Base-by-base conservation (phyloP, 2,113 vertebrate species). In the Phrynosoma blainvillii region DNA sequence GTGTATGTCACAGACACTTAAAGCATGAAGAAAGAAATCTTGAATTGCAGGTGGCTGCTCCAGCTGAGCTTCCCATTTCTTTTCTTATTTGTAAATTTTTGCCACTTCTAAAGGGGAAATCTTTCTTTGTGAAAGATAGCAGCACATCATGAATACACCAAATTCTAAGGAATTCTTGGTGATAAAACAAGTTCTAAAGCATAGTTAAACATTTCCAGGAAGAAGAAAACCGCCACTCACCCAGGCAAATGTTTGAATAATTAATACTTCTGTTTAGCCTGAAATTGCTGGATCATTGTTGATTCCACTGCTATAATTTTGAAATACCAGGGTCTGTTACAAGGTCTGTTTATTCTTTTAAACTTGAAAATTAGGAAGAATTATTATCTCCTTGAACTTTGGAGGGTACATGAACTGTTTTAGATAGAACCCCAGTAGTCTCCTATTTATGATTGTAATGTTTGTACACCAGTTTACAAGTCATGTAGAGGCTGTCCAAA, bases 141-240 rank as follows among this genome's bases (percentile, higher is more conserved):
- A 40, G 36, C 32, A 59, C 59, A 14, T 59, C 54, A 62, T 42
- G 80, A 74, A 73, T 65, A 65, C 9, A 62, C 3, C 16, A n/a
- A 27, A 42, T 75, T 42, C 71, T 82, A 66, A 65, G n/a, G 47
- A 27, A 16, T 86, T 86, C 74, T 78, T 66, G 16, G 40, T 78
- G 12, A 52, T 78, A 77, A 32, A 78, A 10, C 25, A 68, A n/a
- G 66, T 8, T 78, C 68, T 18, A 62, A 62, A 18, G 40, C 36
- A 78, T 81, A 90, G 84, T 20, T 71, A 87, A 84, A 75, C 36
- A 0, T 84, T 18, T 13, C 36, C 84, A 79, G 56, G 30, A 87
- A 79, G 21, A 30, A 74, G 7, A 27, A 0, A 82, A 75, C 54
- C 84, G 23, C 42, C 0, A 0, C 79, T 40, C 40, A 66, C 59